Base-by-base conservation (phyloP, 2,113 vertebrate species). In the Tachuris rubrigastra region DNA sequence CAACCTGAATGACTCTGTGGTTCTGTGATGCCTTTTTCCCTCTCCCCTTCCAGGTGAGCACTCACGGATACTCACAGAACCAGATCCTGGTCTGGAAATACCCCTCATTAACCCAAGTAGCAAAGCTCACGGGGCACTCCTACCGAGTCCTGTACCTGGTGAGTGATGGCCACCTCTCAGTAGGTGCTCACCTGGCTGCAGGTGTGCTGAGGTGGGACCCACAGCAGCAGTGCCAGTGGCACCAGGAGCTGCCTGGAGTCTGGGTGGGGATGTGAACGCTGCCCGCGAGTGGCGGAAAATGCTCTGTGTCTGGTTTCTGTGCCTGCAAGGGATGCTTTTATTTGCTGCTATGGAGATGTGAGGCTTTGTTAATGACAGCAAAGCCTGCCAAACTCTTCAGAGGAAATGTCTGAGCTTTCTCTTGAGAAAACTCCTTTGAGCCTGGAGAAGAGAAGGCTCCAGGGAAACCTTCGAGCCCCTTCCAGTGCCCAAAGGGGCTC, bases 21-120 rank as follows among this genome's bases (percentile, higher is more conserved):
- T 63, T 49, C 31, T 24, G 0, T 69, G 27, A 42, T 27, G 7
- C 9, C 0, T 16, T 2, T 67, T 84, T 10, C 9, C 16, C 41
- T 65, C 86, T 68, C 22, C 6, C 20, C 39, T 59, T 80, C 9
- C 94, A 99, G 99, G 99, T 99, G 93, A 99, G 99, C 97, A 99
- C 99, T 15, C 99, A 99, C 0, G 99, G 99, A 84, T 99, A 99
- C 97, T 99, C 99, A 0, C 99, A 99, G 98, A 99, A 99, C 98
- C 99, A 99, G 98, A 99, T 99, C 96, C 98, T 99, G 3, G 99
- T 99, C 83, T 99, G 99, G 99, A 99, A 99, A 87, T 99, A 99
- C 94, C 99, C 99, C 4, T 99, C 99, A 0, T 97, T 99, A 81
- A 99, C 99, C 33, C 99, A 99, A 97, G 99, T 99, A 87, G 99